Base-by-base conservation (phyloP, 2,113 vertebrate genomes). In the Rhinoderma darwinii region DNA sequence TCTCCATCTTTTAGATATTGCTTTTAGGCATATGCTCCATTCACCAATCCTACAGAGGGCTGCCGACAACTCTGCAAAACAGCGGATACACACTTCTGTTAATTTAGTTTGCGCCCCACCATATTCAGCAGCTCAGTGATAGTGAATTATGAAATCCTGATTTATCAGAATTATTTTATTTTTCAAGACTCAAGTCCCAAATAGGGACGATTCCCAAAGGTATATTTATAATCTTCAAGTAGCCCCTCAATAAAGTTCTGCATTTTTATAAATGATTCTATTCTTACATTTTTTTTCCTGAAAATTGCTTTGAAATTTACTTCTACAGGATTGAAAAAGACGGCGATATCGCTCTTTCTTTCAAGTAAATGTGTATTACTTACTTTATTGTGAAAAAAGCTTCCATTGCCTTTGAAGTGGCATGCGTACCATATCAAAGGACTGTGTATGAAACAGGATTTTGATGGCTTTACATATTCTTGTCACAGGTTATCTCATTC, bases 401-500 rank as follows among this genome's bases (percentile, higher is more conserved):
- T 27, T 25, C 25, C 6, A 10, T 81, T 11, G 78, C 78, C 78
- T 81, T 81, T 81, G 78, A 81, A 63, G 78, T 27, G 10, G 2
- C 78, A 22, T 20, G 25, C 54, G 35, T n/a, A 17, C 22, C 2
- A 27, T 63, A 81, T 81, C 54, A 81, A 81, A 81, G 78, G 78
- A 14, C 54, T 56, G 32, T 7, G 30, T 43, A 63, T 30, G 54
- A 81, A 61, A 43, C n/a, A 25, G 51, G 78, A 43, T 81, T 61
- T 7, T 61, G 56, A 27, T 61, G 12, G 35, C 59, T 41, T 54
- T 41, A 61, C 43, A 27, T 41, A 41, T 17, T 43, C 25, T 11
- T n/a, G 22, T 43, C 12, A 18, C 78, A 81, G 78, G 78, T 81
- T 63, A 30, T 81, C 35, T 39, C 35, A 63, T 41, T 81, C 50